Base-by-base conservation (phyloP, 30 jellyfish, hydroid and myxozoan species). In the Pelagia noctiluca region DNA sequence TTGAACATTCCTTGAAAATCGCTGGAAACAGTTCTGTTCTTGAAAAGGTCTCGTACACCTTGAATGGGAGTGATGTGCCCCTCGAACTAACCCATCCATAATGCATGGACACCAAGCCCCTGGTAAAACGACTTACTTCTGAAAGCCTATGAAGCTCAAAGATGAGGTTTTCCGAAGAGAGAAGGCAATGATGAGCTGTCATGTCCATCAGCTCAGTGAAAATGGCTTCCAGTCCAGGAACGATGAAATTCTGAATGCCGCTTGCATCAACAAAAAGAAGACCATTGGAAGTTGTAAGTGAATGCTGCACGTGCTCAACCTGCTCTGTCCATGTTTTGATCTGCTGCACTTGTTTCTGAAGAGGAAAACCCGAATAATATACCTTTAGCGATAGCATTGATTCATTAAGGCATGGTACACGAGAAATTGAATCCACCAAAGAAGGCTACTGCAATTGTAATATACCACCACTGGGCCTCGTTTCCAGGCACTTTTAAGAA, bases 291-390 rank as follows among this genome's bases (percentile, higher is more conserved):
- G 94, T 75, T 29, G 26, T 10, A 32, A 81, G 46, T 34, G 88
- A 82, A 19, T 28, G 34, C 0, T 73, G 85, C 53, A 90, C 71
- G 28, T 38, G 68, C 2, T 68, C 78, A n/a, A 90, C 89, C 57
- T 73, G 85, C 3, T 66, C 89, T 29, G 53, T 49, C 95, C 95
- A 82, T 1, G 63, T 47, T 36, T 78, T 75, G 28, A 90, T 53
- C 18, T 78, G 88, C 80, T 81, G 78, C 28, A 90, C 92, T 82
- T 77, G 95, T 83, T 83, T 90, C 97, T 88, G 62, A 31, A 53
- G 28, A 12, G 29, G 13, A 77, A 76, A n/a, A n/a, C n/a, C n/a
- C n/a, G n/a, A n/a, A n/a, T n/a, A n/a, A n/a, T n/a, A n/a, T n/a
- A n/a, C n/a, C n/a, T n/a, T n/a, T n/a, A n/a, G n/a, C n/a, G n/a